phyloP scores from a whole-genome alignment of 1,140 invertebrate species.

The Heliconius congener region DNA sequence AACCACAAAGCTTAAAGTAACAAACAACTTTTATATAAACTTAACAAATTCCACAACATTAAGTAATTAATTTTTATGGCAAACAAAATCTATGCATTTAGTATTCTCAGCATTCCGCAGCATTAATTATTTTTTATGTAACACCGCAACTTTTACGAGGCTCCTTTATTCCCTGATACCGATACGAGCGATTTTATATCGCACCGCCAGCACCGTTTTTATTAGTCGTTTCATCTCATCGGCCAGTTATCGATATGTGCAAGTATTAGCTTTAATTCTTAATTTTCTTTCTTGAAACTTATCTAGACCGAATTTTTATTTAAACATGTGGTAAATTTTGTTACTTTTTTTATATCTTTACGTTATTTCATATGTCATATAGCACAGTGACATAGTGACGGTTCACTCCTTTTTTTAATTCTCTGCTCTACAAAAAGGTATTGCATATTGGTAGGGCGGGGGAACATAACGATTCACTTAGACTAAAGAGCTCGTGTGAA shows the following conservation, averaged over 20 bases:
- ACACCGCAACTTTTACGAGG: slow-evolving; percentile 55
- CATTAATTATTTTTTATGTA: slow-evolving; percentile 58
- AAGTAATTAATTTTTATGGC: slow-evolving; percentile 34
- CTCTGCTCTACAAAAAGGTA: no score
- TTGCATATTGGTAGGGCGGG: neutral
- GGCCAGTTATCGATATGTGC: slow-evolving; percentile 58
- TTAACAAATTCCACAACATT: slow-evolving; percentile 12
- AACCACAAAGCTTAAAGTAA: neutral
- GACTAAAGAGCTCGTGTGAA: neutral
- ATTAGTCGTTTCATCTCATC: slow-evolving; percentile 54
- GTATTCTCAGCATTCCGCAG: slow-evolving; percentile 42
- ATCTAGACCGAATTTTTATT: neutral
- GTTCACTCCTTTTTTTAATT: no score
- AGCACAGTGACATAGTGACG: no score
- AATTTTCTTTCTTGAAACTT: slow-evolving; percentile 8
- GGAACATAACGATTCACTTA: neutral
- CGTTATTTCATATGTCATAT: neutral
- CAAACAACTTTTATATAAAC: neutral
- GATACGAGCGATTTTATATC: slow-evolving; percentile 55
- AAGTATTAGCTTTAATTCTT: slow-evolving; percentile 53
- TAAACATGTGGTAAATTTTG: neutral
- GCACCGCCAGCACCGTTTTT: slow-evolving; percentile 58
- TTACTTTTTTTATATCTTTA: neutral
- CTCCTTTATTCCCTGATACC: slow-evolving; percentile 58
- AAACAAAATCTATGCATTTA: slow-evolving; percentile 32